Conservation (phyloP, 2,888 invertebrate genomes). For the Stenurella melanura region DNA sequence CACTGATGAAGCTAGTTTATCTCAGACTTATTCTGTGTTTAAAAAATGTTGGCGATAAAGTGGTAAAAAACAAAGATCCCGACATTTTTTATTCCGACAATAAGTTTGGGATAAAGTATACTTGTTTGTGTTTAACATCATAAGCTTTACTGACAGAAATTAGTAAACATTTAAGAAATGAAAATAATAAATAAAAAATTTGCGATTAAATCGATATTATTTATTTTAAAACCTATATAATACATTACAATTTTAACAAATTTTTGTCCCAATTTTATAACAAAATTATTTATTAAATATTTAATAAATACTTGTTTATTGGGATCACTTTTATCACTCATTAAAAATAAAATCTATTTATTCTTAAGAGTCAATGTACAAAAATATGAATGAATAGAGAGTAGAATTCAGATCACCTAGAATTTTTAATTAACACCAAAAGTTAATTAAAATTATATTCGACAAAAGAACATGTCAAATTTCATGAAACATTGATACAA, state of each 20-base stretch:
- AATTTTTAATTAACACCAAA: neutral
- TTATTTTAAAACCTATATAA: constrained; percentile 27
- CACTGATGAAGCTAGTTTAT: too few species aligned
- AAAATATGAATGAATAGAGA: neutral
- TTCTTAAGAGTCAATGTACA: constrained; percentile 12
- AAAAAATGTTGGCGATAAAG: too few species aligned
- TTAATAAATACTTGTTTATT: constrained; percentile 43
- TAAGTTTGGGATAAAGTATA: too few species aligned
- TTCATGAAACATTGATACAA: too few species aligned
- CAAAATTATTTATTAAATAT: constrained; percentile 44
- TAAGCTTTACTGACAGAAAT: too few species aligned
- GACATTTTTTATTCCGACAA: too few species aligned
- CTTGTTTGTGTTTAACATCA: too few species aligned
- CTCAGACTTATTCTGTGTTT: too few species aligned
- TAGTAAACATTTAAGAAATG: neutral
- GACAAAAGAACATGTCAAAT: too few species aligned
- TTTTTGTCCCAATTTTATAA: constrained; percentile 15
- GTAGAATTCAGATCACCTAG: neutral
- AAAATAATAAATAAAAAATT: neutral
- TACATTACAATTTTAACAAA: constrained; percentile 35
- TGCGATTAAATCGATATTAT: neutral
- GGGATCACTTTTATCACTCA: constrained; percentile 28
- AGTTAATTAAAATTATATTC: too few species aligned
- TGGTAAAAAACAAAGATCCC: too few species aligned
- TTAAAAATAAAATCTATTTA: constrained; percentile 37